Conservation (phyloP, 2,797 vertebrate species). For the Tragelaphus eurycerus region DNA sequence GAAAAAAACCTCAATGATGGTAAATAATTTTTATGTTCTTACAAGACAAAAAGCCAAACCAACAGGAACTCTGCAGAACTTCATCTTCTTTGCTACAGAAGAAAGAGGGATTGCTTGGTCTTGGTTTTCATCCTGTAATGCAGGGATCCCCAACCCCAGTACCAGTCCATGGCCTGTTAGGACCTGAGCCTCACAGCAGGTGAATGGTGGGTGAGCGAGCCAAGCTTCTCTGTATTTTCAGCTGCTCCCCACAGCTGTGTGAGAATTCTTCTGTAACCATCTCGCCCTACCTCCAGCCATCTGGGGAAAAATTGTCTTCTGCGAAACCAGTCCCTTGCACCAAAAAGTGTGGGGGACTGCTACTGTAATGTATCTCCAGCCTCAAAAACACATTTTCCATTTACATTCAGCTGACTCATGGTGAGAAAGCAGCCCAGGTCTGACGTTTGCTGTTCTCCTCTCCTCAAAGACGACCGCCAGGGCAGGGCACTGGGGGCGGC, state of each 20-base stretch:
- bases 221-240: neutral
- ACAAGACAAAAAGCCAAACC: neutral
- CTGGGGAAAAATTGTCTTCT: rapidly evolving
- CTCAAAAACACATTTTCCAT: neutral
- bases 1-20: neutral
- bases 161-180: neutral
- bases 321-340: neutral
- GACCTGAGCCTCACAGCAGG: neutral
- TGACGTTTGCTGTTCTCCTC: neutral
- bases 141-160: neutral
- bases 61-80: neutral
- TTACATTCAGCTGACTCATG: neutral
- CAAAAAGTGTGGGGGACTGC: neutral
- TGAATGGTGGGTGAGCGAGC: neutral
- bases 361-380: neutral
- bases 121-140: neutral
- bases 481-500: too few relatives aligned
- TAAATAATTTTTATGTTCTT: neutral
- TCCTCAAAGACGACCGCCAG: rapidly evolving
- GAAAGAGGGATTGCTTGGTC: neutral
- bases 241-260: neutral
- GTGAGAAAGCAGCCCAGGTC: neutral
- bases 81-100: neutral
- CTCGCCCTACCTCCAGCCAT: neutral
- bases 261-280: neutral